Evolutionary conservation across 2,113 vertebrate genomes (phyloP), one percentile per base, ranked within the genome.

Genomic region (Bufo gargarizans): DNA sequence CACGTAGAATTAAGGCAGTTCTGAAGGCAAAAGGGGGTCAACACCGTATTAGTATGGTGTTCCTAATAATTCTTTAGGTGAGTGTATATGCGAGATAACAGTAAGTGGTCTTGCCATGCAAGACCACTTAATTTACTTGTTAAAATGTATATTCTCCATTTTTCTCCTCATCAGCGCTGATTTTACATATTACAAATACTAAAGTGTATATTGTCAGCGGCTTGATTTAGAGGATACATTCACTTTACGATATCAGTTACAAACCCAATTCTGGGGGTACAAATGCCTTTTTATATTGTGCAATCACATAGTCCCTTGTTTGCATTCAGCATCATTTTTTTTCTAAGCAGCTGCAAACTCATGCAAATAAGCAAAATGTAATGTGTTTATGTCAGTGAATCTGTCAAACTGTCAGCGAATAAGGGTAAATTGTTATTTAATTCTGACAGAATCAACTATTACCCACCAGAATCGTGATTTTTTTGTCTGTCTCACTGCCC

Each of bases 401-500:
- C 84, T 43, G 71, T 76, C 84, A 85, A 56, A 74, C 71, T 76
- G 65, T 56, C 53, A 76, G 6, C 3, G 69, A 45, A 71, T 45
- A 58, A 59, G 33, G 53, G 22, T 76, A 76, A 85, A 72, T 71
- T 85, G 84, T 56, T 76, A 85, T 85, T 85, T 85, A 74, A 58
- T 53, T 58, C 50, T 85, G 84, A 74, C 69, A 85, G 55, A 50
- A 76, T 56, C 69, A 74, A 58, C 69, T 56, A 85, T 74, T 85
- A 76, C 53, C 83, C 83, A 43, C 50, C 50, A 85, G 67, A 20
- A 55, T 43, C 63, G 22, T 67, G 19, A 78, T 67, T 63, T 79
- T 71, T 50, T 79, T 79, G 22, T 71, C 47, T 67, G 56, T 69
- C 50, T 50, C 16, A 49, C 49, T 87, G 77, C 10, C 65, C 33